Evolutionary conservation across 2,888 invertebrate species (phyloP), one percentile per base, ranked within the genome.

Genomic region (Diloba caeruleocephala): DNA sequence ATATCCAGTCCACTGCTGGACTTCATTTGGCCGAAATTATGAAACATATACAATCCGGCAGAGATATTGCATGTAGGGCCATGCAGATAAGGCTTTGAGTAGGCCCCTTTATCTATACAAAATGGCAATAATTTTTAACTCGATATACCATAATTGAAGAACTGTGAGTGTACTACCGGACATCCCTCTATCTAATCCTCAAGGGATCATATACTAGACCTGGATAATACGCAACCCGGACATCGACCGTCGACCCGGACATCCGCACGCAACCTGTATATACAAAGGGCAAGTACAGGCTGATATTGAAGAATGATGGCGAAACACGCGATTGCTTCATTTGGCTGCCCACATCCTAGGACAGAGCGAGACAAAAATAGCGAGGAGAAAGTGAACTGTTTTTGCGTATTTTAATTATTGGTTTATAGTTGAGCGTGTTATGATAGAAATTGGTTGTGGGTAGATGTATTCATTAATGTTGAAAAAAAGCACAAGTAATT

Each of bases 291-390:
- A 74, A 68, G 68, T 66, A 59, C 49, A 69, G 57, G 61, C 68
- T 72, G 75, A 76, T 87, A 84, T 84, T 90, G 90, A 90, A 76
- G 81, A 85, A 92, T 90, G 89, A 85, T 54, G 65, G 45, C 34
- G 28, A 64, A 78, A 71, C 92, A 92, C 92, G 92, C 92, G 87
- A 92, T 92, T 67, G 74, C 84, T 86, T 89, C 92, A 88, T 92
- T 92, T 90, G 76, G 79, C 68, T 84, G 86, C 82, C 88, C 88
- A 68, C 70, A 66, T 62, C 56, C 53, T 45, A 37, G 21, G 73
- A 17, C 29, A 46, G 78, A 78, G 45, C 14, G 70, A 64, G 77
- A 76, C 41, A 36, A 57, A 64, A 15, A 51, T 44, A 10, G 19
- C 31, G 15, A 21, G 33, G 28, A 48, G 56, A 71, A 71, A 72